Conservation (phyloP, 2,113 vertebrate species). For the Clinocottus analis region DNA sequence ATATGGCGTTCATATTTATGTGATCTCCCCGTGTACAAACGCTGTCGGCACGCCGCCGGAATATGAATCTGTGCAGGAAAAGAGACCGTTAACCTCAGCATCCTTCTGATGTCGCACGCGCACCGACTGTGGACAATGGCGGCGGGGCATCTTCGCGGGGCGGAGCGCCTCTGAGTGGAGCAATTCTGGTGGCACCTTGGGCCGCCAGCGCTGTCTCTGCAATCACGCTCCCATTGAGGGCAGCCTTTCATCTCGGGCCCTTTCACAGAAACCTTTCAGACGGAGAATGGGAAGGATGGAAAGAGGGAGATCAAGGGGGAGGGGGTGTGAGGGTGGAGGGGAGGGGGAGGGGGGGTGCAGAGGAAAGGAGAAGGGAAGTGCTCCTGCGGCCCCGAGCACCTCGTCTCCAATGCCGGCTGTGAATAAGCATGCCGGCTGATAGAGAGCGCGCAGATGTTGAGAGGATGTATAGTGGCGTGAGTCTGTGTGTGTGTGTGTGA, state of each 20-base stretch:
- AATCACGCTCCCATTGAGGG: conserved; percentile 74
- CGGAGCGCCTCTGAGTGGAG: conserved; percentile 49
- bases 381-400: conserved; percentile 72
- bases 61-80: conserved; percentile 8
- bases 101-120: conserved; percentile 20
- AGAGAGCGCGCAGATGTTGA: conserved; percentile 69
- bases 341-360: neutral
- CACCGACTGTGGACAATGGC: conserved; percentile 42
- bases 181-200: conserved; percentile 65
- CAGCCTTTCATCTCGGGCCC: conserved; percentile 75
- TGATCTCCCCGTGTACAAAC: conserved; percentile 15
- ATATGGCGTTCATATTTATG: conserved; percentile 7
- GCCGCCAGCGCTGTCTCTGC: conserved; percentile 65
- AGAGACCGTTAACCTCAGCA: conserved; percentile 15
- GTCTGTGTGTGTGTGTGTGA: conserved; percentile 7
- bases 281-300: conserved; percentile 60
- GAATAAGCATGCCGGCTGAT: conserved; percentile 67
- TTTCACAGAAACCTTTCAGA: conserved; percentile 78
- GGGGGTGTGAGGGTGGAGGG: neutral
- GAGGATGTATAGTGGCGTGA: neutral
- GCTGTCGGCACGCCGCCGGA: neutral
- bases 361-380: conserved; percentile 69
- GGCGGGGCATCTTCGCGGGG: conserved; percentile 18
- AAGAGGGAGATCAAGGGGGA: conserved; percentile 52
- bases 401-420: conserved; percentile 58